phyloP scores from a whole-genome alignment of 2,113 vertebrate genomes.

The Galeopterus variegatus region DNA sequence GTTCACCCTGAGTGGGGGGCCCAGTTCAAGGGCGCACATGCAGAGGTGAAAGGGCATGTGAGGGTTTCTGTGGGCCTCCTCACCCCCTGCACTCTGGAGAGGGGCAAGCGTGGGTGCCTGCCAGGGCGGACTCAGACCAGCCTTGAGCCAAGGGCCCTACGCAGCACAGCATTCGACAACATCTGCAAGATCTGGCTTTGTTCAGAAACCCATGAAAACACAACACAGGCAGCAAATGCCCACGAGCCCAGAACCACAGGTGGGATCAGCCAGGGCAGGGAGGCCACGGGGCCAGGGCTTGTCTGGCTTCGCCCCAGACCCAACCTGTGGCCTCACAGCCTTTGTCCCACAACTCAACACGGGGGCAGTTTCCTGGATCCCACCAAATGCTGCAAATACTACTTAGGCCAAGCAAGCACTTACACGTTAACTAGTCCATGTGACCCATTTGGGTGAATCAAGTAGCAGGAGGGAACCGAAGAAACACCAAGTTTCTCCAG shows the following conservation, averaged over 20 bases:
- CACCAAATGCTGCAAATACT: accelerated
- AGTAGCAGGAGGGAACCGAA: slow-evolving; percentile 91
- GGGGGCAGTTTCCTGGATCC: background rate
- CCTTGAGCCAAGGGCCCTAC: background rate
- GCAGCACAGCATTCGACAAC: accelerated
- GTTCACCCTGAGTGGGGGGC: background rate
- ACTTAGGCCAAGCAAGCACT: slow-evolving; percentile 78
- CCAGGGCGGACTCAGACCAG: background rate
- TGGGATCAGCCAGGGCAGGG: accelerated
- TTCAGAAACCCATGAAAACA: background rate
- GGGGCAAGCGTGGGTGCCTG: background rate
- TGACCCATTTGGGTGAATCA: slow-evolving; percentile 94
- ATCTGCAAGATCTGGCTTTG: background rate
- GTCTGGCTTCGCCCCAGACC: background rate
- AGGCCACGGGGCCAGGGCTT: background rate
- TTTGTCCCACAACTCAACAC: accelerated
- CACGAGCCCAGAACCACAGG: background rate
- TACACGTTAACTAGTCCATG: slow-evolving; percentile 91
- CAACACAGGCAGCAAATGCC: background rate
- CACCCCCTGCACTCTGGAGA: background rate
- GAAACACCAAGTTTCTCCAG: slow-evolving; percentile 90
- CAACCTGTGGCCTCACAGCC: background rate
- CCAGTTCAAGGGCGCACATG: accelerated
- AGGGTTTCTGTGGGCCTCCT: background rate
- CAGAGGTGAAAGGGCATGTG: accelerated